A percentile compares a stretch with the other conserved stretches of the same genome.
These are phyloP conservation scores for Crenichthys baileyi DNA, from an alignment of 2,797 vertebrate species.

Conservation along the genomic window DNA sequence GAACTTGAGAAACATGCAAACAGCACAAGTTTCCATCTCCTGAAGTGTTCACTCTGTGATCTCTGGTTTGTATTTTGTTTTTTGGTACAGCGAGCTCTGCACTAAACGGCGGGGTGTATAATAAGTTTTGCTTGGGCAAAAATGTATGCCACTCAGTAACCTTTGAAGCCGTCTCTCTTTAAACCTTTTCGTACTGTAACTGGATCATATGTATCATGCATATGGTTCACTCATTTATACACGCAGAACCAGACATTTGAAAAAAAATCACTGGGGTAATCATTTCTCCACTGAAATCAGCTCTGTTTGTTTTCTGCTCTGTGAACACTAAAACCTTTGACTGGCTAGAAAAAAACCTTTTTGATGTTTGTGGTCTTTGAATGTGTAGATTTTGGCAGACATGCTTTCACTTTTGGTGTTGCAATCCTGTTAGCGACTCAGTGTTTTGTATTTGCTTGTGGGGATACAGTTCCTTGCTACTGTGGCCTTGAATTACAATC, in stretches of 20 bases:
- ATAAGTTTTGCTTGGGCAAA: conserved; percentile 43
- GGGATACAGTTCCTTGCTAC: conserved; percentile 76
- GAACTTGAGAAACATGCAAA: conserved; percentile 54
- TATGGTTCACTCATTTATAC: conserved; percentile 41
- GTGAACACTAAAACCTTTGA: conserved; percentile 67
- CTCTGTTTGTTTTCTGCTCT: conserved; percentile 56
- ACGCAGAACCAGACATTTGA: conserved; percentile 29
- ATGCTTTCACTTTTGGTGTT: conserved; percentile 74
- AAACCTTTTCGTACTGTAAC: conserved; percentile 55
- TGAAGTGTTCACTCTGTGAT: conserved; percentile 56
- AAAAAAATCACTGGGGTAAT: conserved; percentile 14
- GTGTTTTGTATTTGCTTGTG: conserved; percentile 75
- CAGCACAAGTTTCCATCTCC: conserved; percentile 56
- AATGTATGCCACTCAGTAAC: conserved; percentile 32
- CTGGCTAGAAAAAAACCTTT: conserved; percentile 63
- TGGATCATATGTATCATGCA: conserved; percentile 45
- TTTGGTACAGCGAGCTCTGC: conserved; percentile 38
- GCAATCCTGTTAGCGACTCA: conserved; percentile 76
- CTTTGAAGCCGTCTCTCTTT: conserved; percentile 48
- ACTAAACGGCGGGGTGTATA: conserved; percentile 43
- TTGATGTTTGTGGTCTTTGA: conserved; percentile 78
- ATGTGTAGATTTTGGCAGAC: conserved; percentile 73
- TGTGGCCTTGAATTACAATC: conserved; percentile 79
- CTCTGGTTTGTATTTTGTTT: conserved; percentile 30
- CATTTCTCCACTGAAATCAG: conserved; percentile 48